Base-by-base conservation (phyloP, 2,888 invertebrate genomes). In the Actias luna region DNA sequence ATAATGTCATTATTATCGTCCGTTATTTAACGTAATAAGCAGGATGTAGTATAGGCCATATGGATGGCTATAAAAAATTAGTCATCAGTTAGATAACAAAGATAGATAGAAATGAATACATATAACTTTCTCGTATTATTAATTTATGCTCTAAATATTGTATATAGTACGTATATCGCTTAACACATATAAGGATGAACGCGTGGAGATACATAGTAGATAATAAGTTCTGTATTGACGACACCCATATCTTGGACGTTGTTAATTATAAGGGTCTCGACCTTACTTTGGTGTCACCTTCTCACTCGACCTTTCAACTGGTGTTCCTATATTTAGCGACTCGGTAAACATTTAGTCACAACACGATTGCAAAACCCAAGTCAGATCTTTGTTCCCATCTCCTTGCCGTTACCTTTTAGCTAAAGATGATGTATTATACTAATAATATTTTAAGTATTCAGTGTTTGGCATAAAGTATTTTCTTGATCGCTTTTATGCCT, bases 271-370 rank as follows among this genome's bases (percentile, higher is more conserved):
- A 65, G 59, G 66, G 68, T 70, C 74, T 57, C 66, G 70, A 69
- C 70, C 69, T 67, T 22, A 70, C 58, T 63, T 65, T 61, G 62
- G 72, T 67, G 68, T 73, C 69, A 72, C 70, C 72, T 73, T 73
- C 65, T 59, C 62, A 35, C 31, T 31, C 36, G 58, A 63, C 66
- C 64, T 72, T 66, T 62, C 33, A 29, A 31, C 39, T 61, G 64
- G 29, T 66, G 58, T 68, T 46, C 36, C 60, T 60, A 60, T 60
- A 60, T 70, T 69, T 65, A 67, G 65, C 10, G 22, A 57, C 59
- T 35, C 39, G 59, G 36, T 31, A 66, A 64, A 60, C 55, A 55
- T 10, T 35, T 16, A 52, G 60, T 60, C 55, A 31, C 60, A 35
- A 25, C 22, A 36, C 33, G 35, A 22, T 31, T 60, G 12, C 33